Base-by-base conservation (phyloP, 2,113 vertebrate species). In the Rattus norvegicus region DNA sequence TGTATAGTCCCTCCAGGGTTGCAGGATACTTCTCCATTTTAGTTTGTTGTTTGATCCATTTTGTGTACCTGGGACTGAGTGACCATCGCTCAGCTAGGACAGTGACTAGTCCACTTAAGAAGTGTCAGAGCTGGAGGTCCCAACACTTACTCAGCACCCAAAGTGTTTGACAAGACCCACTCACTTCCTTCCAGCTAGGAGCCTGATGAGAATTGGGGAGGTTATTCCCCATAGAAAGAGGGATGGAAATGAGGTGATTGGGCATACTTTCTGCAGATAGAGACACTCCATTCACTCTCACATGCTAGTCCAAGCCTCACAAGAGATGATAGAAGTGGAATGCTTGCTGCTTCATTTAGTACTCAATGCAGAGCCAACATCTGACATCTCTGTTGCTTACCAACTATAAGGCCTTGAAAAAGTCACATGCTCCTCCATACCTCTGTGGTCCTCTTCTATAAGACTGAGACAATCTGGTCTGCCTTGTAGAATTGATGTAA, bases 81-180 rank as follows among this genome's bases (percentile, higher is more conserved):
- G 91, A 52, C 19, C 69, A 80, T 22, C 33, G 36, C 76, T 92
- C 81, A 67, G 11, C 80, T 0, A 16, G 70, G 33, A 61, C 81
- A 95, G 80, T 88, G 75, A 88, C 56, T 91, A 88, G 89, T n/a
- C 73, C 93, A 95, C 16, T n/a, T 69, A 56, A n/a, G 26, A 93
- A 49, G 76, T n/a, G 28, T 26, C 61, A 83, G 61, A 93, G 89
- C 43, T 30, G 28, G 5, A 36, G 59, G 33, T 39, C 43, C 77
- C 72, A 88, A 65, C 36, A 63, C 72, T 92, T 90, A 43, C 87
- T 85, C 65, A 59, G 91, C 19, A 61, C 10, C 33, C 22, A 56
- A 92, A 92, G 61, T 90, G 39, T 90, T 39, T 30, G 65, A 65
- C 14, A 88, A 88, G 65, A 30, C 61, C n/a, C n/a, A 92, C 72